phyloP scores from a whole-genome alignment of 2,797 vertebrate genomes.

The Channa striata region DNA sequence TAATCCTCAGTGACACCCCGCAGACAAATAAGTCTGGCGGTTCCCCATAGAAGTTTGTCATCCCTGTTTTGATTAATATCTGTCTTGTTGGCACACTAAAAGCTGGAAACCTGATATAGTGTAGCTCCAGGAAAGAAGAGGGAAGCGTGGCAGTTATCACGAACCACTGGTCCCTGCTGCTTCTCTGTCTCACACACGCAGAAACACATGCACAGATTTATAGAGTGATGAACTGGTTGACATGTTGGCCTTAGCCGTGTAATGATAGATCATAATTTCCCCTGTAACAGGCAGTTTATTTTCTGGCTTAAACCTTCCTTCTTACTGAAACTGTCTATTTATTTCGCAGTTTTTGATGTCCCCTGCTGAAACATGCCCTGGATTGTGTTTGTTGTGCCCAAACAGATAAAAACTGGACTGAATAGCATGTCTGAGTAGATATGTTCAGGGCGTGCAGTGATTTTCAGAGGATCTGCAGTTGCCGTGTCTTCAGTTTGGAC shows the following conservation, averaged over 20 bases:
- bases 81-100: constrained; percentile 51
- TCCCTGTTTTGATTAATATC: constrained; percentile 72
- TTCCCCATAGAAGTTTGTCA: constrained; percentile 60
- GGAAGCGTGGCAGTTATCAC: constrained; percentile 43
- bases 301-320: constrained; percentile 29
- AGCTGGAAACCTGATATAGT: constrained; percentile 55
- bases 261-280: constrained; percentile 70
- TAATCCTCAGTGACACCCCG: constrained; percentile 49
- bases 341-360: constrained; percentile 36
- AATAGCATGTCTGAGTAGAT: constrained; percentile 51
- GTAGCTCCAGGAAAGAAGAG: constrained; percentile 46
- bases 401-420: constrained; percentile 38
- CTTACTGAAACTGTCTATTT: constrained; percentile 37
- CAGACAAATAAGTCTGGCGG: constrained; percentile 65
- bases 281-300: constrained; percentile 59
- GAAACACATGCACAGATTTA: constrained; percentile 44
- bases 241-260: constrained; percentile 50
- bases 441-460: constrained; percentile 23
- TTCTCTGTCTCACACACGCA: constrained; percentile 24
- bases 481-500: constrained; percentile 50
- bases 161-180: constrained; percentile 14
- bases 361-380: constrained; percentile 29
- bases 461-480: constrained; percentile 28
- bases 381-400: constrained; percentile 32
- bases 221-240: constrained; percentile 56